A percentile compares a stretch with the other conserved stretches of the same genome.
These are phyloP conservation scores for Gallinago jamesoni DNA, from an alignment of 2,113 vertebrate species.

Conservation along the genomic window DNA sequence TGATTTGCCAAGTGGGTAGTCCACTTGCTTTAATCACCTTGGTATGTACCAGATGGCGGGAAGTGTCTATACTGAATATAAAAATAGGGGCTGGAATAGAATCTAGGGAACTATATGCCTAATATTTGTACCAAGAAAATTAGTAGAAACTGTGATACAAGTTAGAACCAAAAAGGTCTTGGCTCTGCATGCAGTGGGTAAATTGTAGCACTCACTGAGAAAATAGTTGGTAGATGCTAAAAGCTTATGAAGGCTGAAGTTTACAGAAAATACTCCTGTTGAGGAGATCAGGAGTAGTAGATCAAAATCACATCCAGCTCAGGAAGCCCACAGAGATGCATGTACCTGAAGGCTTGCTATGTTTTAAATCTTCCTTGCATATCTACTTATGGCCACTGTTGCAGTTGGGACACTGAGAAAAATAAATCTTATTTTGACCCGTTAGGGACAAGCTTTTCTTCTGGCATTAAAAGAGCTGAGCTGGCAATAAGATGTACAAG, in stretches of 20 bases:
- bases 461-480: neutral
- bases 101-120: neutral
- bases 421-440: neutral
- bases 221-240: neutral
- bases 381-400: neutral
- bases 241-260: neutral
- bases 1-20: neutral
- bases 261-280: neutral
- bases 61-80: neutral
- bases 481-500: neutral
- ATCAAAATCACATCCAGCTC: neutral
- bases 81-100: neutral
- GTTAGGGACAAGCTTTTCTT: neutral
- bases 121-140: neutral
- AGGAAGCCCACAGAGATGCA: neutral
- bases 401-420: neutral
- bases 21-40: neutral
- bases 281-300: neutral
- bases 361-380: neutral
- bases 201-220: neutral
- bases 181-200: neutral
- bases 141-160: neutral
- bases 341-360: neutral
- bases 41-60: neutral
- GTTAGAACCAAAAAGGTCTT: neutral